Evolutionary conservation across 2,797 vertebrate genomes (phyloP).

Genomic region (Siniperca scherzeri): DNA sequence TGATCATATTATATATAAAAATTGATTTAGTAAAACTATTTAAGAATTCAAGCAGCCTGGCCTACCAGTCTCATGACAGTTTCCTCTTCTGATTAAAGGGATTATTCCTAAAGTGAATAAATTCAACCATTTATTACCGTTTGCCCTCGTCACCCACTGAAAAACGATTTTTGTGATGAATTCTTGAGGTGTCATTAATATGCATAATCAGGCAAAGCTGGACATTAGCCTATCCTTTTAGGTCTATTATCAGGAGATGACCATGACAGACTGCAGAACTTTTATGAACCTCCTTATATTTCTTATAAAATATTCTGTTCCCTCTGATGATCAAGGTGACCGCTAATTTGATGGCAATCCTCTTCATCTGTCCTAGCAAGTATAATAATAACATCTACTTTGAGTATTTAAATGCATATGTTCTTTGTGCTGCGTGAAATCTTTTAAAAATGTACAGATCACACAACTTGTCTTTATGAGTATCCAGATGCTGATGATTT

Average conservation of each 20-base stretch:
- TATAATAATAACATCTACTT: conserved; percentile 45
- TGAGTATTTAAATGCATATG: conserved; percentile 34
- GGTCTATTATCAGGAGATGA: conserved; percentile 78
- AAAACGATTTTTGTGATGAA: conserved; percentile 73
- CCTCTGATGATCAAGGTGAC: conserved; percentile 77
- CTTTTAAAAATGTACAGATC: background rate
- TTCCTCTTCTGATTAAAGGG: conserved; percentile 69
- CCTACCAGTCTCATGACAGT: conserved; percentile 53
- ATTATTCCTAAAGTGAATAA: conserved; percentile 76
- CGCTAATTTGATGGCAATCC: conserved; percentile 71
- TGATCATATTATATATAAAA: conserved; percentile 64
- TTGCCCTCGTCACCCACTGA: conserved; percentile 71
- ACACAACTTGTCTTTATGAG: background rate
- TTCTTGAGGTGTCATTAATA: conserved; percentile 80
- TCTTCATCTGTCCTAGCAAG: conserved; percentile 52
- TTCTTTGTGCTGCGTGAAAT: background rate
- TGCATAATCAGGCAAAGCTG: conserved; percentile 78
- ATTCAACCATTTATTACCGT: conserved; percentile 74
- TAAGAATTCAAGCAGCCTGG: conserved; percentile 46
- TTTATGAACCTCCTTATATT: conserved; percentile 76
- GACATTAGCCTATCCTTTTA: conserved; percentile 74
- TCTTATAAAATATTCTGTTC: conserved; percentile 69
- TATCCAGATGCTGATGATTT: conserved; percentile 1
- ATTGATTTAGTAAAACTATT: conserved; percentile 71
- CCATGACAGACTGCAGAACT: conserved; percentile 75